Percentiles rank a stretch among this genome's conserved stretches.
These are phyloP conservation scores for Macquaria ambigua DNA, from an alignment of 2,113 vertebrate species.

Conservation along the genomic window DNA sequence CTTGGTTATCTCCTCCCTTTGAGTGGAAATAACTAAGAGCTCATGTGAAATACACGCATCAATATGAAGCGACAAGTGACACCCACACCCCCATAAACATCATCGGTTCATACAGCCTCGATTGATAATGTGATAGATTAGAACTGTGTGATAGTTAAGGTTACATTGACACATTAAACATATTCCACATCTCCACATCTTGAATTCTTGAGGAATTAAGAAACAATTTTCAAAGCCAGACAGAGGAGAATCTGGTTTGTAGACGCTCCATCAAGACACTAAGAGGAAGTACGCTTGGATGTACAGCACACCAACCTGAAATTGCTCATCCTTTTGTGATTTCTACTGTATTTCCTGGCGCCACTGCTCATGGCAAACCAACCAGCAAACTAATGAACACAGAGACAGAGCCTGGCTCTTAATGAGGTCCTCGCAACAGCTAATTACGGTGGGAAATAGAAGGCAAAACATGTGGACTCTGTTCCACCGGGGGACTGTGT, in stretches of 20 bases:
- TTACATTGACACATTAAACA: too few species aligned
- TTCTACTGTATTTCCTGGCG: slow-evolving; percentile 18
- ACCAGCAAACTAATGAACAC: slow-evolving; percentile 33
- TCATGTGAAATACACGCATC: not conserved
- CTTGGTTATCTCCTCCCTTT: not conserved
- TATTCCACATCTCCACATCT: too few species aligned
- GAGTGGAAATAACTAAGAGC: not conserved
- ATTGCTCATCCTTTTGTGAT: slow-evolving; percentile 7
- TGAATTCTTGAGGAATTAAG: not conserved
- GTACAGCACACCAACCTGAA: not conserved
- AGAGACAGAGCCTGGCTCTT: slow-evolving; percentile 32
- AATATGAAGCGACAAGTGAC: not conserved
- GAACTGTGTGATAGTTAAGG: not conserved
- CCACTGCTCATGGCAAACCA: not conserved
- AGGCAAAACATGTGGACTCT: slow-evolving; percentile 15
- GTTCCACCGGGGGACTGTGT: not conserved
- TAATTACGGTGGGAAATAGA: slow-evolving; percentile 44
- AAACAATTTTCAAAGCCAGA: not conserved
- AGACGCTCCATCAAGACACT: not conserved
- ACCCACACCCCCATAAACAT: not conserved
- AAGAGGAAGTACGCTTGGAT: not conserved
- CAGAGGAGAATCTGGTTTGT: not conserved
- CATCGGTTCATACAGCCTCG: not conserved
- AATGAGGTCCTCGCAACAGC: slow-evolving; percentile 36
- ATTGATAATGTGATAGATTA: not conserved